Conservation (phyloP, 2,113 vertebrate species). For the Sclerurus mexicanus region DNA sequence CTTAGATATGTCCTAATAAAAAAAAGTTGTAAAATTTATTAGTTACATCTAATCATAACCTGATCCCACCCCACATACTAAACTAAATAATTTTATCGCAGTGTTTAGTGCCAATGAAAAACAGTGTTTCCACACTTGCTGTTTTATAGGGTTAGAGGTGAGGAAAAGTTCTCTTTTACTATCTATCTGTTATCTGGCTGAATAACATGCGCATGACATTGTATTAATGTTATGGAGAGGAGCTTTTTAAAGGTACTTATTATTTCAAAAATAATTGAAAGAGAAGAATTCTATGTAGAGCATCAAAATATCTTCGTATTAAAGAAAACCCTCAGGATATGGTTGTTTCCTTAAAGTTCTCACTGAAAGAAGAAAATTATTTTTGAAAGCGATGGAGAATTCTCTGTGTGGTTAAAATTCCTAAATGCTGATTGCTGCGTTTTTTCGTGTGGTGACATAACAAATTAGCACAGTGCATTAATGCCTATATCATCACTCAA, state of each 20-base stretch:
- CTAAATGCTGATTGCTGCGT: background rate
- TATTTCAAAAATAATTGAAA: background rate
- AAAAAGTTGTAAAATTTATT: background rate
- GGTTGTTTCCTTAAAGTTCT: background rate
- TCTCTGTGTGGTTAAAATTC: background rate
- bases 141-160: background rate
- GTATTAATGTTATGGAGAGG: background rate
- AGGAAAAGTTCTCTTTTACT: background rate
- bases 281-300: background rate
- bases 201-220: background rate
- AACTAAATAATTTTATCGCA: background rate
- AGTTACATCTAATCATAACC: background rate
- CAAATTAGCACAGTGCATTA: background rate
- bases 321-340: background rate
- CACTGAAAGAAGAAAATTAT: background rate
- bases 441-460: accelerated
- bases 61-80: background rate
- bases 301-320: background rate
- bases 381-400: background rate
- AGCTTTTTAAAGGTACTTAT: background rate
- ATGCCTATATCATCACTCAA: background rate
- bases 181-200: background rate
- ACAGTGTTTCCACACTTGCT: background rate
- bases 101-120: background rate
- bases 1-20: background rate